Conservation (phyloP, 2,113 vertebrate genomes). For the Lucifuga dentata region DNA sequence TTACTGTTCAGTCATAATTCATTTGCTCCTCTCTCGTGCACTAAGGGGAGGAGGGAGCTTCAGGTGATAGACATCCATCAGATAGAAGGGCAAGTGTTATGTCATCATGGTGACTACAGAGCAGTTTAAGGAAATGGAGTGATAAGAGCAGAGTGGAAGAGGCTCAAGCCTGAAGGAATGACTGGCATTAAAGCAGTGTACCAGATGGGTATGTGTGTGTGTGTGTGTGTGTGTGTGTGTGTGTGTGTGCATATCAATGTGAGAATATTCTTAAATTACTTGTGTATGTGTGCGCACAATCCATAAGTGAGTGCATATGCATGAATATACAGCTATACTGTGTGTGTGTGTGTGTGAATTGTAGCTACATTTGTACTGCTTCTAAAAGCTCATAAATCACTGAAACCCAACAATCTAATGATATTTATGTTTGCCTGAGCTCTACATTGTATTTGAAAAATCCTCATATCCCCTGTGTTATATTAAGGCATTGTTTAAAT, state of each 20-base stretch:
- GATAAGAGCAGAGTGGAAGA: constrained; percentile 76
- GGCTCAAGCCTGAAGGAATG: constrained; percentile 69
- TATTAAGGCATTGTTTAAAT: constrained; percentile 76
- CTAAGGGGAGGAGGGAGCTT: constrained; percentile 39
- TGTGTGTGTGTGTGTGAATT: constrained; percentile 17
- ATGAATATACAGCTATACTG: constrained; percentile 14
- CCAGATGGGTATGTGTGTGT: constrained; percentile 33
- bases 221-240: constrained; percentile 31
- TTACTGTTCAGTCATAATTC: constrained; percentile 41
- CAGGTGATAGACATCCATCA: constrained; percentile 65
- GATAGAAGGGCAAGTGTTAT: constrained; percentile 70
- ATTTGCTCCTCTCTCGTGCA: constrained; percentile 34
- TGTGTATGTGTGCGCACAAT: constrained; percentile 11
- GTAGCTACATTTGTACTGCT: constrained; percentile 11
- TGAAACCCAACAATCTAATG: constrained; percentile 1
- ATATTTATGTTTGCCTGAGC: constrained; percentile 24
- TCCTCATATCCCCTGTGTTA: constrained; percentile 51
- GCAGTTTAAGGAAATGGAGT: constrained; percentile 76
- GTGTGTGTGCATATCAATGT: constrained; percentile 37
- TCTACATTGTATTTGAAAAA: constrained; percentile 2
- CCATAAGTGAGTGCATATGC: constrained; percentile 28
- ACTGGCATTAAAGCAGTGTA: constrained; percentile 75
- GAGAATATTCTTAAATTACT: constrained; percentile 31
- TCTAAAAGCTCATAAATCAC: constrained; percentile 26
- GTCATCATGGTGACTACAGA: constrained; percentile 73